Evolutionary conservation across 2,888 invertebrate species (phyloP).

Genomic region (Drosophila putrida): DNA sequence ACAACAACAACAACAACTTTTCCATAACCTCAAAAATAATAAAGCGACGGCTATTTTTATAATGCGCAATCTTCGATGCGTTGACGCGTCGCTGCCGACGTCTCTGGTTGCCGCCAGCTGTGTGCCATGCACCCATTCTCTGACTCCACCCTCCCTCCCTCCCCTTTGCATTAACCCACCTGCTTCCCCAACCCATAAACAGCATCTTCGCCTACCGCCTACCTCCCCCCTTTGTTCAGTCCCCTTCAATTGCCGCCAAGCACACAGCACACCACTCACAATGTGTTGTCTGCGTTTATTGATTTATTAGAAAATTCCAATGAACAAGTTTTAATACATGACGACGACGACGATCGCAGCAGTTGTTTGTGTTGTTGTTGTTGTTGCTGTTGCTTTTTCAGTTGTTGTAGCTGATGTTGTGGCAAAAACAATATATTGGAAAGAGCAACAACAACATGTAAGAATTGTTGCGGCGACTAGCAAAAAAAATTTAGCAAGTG

Average conservation of each 20-base stretch:
- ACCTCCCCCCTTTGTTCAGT: not conserved
- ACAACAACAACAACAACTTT: constrained; percentile 64
- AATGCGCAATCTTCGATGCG: constrained; percentile 66
- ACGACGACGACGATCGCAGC: constrained; percentile 53
- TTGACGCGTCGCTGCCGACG: constrained; percentile 9
- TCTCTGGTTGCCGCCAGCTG: constrained; percentile 58
- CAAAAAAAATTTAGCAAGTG: constrained; percentile 76
- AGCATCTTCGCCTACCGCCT: constrained; percentile 43
- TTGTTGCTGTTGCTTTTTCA: constrained; percentile 33
- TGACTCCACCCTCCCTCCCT: constrained; percentile 1
- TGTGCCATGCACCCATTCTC: constrained; percentile 58
- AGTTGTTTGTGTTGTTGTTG: constrained; percentile 36
- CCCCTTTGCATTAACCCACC: constrained; percentile 8
- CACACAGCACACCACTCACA: constrained; percentile 43
- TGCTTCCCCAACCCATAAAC: constrained; percentile 33
- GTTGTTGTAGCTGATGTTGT: constrained; percentile 40
- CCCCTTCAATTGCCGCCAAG: not conserved
- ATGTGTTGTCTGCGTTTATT: constrained; percentile 81
- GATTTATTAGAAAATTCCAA: constrained; percentile 84
- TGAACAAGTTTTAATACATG: constrained; percentile 82
- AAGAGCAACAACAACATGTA: constrained; percentile 37
- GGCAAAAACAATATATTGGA: constrained; percentile 50
- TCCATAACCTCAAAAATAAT: constrained; percentile 70
- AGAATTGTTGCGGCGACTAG: constrained; percentile 39
- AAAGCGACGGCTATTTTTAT: constrained; percentile 64